A percentile compares a stretch with the other conserved stretches of the same genome.
These are phyloP conservation scores for Chelidonichthys spinosus DNA, from an alignment of 2,797 vertebrate genomes.

Conservation along the genomic window DNA sequence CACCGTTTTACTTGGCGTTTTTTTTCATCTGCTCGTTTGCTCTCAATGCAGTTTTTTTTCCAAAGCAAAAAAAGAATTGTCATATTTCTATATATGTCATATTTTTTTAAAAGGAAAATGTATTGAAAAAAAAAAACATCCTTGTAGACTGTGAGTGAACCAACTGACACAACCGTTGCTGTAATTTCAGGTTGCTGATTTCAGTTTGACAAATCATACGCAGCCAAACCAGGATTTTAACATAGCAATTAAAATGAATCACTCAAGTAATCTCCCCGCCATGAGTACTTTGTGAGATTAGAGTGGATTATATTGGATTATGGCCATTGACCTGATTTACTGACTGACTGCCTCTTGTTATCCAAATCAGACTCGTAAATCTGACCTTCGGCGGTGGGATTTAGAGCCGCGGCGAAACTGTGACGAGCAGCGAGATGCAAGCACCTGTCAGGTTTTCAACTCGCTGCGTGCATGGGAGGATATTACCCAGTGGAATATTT, in stretches of 20 bases:
- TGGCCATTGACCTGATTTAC: constrained; percentile 80
- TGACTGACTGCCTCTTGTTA: constrained; percentile 69
- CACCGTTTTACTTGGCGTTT: constrained; percentile 19
- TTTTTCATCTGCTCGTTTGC: constrained; percentile 1
- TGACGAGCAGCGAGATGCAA: constrained; percentile 11
- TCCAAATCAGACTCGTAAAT: constrained; percentile 67
- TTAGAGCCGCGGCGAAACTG: constrained; percentile 48
- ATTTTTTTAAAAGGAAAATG: background rate
- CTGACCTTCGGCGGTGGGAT: constrained; percentile 63
- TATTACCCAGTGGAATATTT: constrained; percentile 11
- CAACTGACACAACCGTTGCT: constrained; percentile 2
- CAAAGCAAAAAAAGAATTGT: background rate
- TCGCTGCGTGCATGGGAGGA: background rate
- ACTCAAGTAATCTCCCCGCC: constrained; percentile 66
- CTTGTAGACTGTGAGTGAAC: background rate
- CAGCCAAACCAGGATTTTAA: constrained; percentile 70
- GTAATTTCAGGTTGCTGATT: constrained; percentile 28
- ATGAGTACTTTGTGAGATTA: constrained; percentile 71
- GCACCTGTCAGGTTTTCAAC: constrained; percentile 27
- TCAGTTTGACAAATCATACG: constrained; percentile 48
- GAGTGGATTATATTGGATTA: constrained; percentile 80
- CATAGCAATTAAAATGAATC: constrained; percentile 76
- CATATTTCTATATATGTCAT: background rate
- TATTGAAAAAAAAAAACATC: background rate
- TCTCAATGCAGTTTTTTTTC: background rate